Evolutionary conservation across 2,797 vertebrate genomes (phyloP), one percentile per base, ranked within the genome.

Genomic region (Echeneis naucrates): DNA sequence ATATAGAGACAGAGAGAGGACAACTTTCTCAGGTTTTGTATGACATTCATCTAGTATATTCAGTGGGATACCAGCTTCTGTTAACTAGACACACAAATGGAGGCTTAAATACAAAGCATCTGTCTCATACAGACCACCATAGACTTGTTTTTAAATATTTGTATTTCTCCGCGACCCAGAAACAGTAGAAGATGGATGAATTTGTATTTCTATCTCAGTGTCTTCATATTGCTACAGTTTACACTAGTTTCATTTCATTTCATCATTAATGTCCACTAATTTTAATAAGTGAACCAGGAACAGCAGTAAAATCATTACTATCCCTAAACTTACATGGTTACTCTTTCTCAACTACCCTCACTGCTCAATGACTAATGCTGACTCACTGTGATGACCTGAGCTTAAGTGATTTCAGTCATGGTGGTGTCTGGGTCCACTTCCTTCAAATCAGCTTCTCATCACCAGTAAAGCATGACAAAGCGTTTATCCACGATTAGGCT

Each of bases 1-100:
- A 57, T 75, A 63, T 32, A 60, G 65, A 62, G 67, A 70, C 63
- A 86, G 80, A 81, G 73, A 75, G 82, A n/a, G 82, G 69, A 68
- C 44, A 11, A 38, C 63, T 68, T 52, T 66, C 59, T 64, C 55
- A 40, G 51, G n/a, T 40, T 61, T 58, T 17, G 21, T 51, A 44
- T 56, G 67, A 80, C 57, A 56, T 54, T 35, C 32, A 45, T 68
- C 23, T 26, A n/a, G 56, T 16, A 32, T 32, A 63, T 48, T 60
- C 50, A 72, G 68, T 48, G 23, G 54, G 30, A 50, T 53, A 67
- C 78, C 55, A 24, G 38, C 30, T 65, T 53, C 13, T 63, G 33
- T 61, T 27, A 53, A 60, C 23, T 60, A 60, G 52, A 66, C 37
- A 44, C 13, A 56, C 35, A 54, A 37, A 73, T 55, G 19, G 54